These are phyloP conservation scores for Drosophila triauraria DNA, from an alignment of 1,140 invertebrate species.

Conservation along the genomic window DNA sequence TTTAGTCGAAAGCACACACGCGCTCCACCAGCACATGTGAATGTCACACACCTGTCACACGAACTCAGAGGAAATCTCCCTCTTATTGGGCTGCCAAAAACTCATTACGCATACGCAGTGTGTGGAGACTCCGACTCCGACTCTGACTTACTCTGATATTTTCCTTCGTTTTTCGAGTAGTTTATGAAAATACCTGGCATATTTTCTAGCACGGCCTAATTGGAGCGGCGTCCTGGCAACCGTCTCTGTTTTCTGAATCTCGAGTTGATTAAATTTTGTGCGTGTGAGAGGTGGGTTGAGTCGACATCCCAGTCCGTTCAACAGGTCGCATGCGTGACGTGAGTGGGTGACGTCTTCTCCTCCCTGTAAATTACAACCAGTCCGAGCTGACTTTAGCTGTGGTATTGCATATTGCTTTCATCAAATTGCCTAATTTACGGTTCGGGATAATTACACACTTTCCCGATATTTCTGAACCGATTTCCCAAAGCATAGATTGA, in stretches of 20 bases:
- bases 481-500: constrained; percentile 7
- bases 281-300: background rate
- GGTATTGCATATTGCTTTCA: constrained; percentile 3
- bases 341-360: constrained; percentile 6
- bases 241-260: constrained; percentile 14
- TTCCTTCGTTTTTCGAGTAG: constrained; percentile 35
- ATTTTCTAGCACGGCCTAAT: constrained; percentile 47
- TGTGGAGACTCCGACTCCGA: constrained; percentile 18
- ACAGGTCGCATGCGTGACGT: constrained; percentile 63
- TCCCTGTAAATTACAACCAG: constrained; percentile 35
- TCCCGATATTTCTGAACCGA: background rate
- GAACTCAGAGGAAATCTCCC: constrained; percentile 27
- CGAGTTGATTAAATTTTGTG: constrained; percentile 69
- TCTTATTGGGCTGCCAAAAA: constrained; percentile 29
- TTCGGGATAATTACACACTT: constrained; percentile 13
- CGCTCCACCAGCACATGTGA: constrained; percentile 10
- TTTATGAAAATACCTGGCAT: constrained; percentile 55
- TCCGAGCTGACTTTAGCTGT: constrained; percentile 6
- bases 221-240: constrained; percentile 42
- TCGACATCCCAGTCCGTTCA: constrained; percentile 31
- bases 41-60: constrained; percentile 60
- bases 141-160: constrained; percentile 12
- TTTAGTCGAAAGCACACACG: constrained; percentile 47
- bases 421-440: constrained; percentile 20
- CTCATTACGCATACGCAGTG: constrained; percentile 71